These are phyloP conservation scores for Drosophila meridionalis DNA, from an alignment of 2,888 invertebrate genomes.

Conservation along the genomic window DNA sequence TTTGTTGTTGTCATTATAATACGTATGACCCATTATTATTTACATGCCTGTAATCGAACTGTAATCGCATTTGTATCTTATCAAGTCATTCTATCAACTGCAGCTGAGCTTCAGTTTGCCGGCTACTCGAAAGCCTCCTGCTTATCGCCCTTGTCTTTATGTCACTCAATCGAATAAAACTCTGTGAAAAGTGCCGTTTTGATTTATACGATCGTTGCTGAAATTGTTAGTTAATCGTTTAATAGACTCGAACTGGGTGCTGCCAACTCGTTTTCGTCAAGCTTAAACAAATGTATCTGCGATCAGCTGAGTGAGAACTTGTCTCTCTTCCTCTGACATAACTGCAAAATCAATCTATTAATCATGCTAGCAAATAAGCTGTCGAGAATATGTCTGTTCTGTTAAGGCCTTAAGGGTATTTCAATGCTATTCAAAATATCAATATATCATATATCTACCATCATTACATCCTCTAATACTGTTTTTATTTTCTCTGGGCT, in stretches of 20 bases:
- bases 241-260: slow-evolving; percentile 3
- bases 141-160: slow-evolving; percentile 28
- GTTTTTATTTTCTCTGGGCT: no score
- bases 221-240: slow-evolving; percentile 36
- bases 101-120: slow-evolving; percentile 31
- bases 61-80: slow-evolving; percentile 48
- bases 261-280: neutral
- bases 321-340: neutral
- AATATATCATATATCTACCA: neutral
- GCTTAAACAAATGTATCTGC: neutral
- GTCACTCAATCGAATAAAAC: slow-evolving; percentile 14
- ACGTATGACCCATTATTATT: slow-evolving; percentile 23
- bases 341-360: neutral
- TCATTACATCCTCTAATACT: neutral
- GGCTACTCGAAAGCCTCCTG: slow-evolving; percentile 13
- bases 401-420: neutral
- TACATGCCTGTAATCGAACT: slow-evolving; percentile 43
- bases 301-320: neutral
- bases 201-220: slow-evolving; percentile 44
- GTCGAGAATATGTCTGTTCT: no score
- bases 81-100: slow-evolving; percentile 31
- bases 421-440: neutral
- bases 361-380: no score
- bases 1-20: slow-evolving; percentile 17
- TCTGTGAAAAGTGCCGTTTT: slow-evolving; percentile 12